These are phyloP conservation scores for Indicator maculatus DNA, from an alignment of 2,113 vertebrate genomes.

Conservation along the genomic window DNA sequence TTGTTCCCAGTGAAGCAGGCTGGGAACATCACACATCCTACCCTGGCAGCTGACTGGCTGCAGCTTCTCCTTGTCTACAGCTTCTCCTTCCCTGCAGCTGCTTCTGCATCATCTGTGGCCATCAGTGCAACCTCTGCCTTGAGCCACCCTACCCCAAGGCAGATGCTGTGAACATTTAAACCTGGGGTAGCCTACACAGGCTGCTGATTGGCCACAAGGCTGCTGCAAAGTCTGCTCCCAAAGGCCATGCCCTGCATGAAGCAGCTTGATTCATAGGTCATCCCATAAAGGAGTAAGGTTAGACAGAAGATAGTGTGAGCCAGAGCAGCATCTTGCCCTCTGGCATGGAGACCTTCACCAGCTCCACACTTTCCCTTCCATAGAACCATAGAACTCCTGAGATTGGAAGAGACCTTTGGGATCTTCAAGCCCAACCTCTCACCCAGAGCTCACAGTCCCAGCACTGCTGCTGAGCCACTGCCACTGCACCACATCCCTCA, in stretches of 20 bases:
- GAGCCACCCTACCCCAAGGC: fast-evolving
- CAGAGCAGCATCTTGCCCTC: not conserved
- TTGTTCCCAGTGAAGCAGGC: not conserved
- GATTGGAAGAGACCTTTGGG: too few species aligned
- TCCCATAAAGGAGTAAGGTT: not conserved
- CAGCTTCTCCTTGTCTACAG: not conserved
- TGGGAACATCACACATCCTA: too few species aligned
- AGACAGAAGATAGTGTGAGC: not conserved
- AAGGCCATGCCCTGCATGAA: not conserved
- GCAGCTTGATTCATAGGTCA: not conserved
- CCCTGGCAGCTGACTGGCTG: not conserved
- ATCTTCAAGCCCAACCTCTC: too few species aligned
- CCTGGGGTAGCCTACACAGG: not conserved
- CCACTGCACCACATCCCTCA: too few species aligned
- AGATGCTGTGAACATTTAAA: not conserved
- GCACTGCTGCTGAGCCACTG: too few species aligned
- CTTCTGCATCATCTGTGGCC: too few species aligned
- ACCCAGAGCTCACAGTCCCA: too few species aligned
- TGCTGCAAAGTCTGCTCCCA: not conserved
- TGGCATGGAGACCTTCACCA: not conserved
- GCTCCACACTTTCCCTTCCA: not conserved
- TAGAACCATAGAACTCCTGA: too few species aligned
- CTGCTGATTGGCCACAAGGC: not conserved
- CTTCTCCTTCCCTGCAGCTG: not conserved
- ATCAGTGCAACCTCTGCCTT: not conserved